Base-by-base conservation (phyloP, 1,140 invertebrate species). In the Apocrypta bakeri region DNA sequence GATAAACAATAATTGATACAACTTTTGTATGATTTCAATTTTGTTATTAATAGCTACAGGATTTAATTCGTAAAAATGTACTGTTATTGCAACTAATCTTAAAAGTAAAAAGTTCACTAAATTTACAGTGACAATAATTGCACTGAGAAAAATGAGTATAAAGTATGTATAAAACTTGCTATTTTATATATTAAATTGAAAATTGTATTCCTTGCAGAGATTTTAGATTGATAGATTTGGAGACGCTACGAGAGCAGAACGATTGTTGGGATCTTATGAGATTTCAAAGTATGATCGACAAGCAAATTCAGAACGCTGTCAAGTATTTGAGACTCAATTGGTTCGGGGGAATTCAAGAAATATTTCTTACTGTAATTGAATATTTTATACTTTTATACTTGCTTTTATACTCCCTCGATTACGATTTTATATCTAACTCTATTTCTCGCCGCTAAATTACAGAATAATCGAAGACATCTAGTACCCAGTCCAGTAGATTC, bases 391-490 rank as follows among this genome's bases (percentile, higher is more conserved):
- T 66, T 31, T 78, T 17, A 69, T 80, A 42, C 37, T 42, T 27
- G 24, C 4, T 68, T 31, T 42, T n/a, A 1, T 9, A 31, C 40
- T 24, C 40, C 63, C 27, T 81, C 25, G n/a, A n/a, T 63, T 42
- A 11, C 27, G 21, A 33, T 75, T 71, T 79, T 83, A n/a, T n/a
- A n/a, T n/a, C n/a, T n/a, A n/a, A n/a, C n/a, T n/a, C n/a, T n/a
- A n/a, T n/a, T n/a, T n/a, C n/a, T n/a, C n/a, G n/a, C n/a, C n/a
- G n/a, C n/a, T n/a, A n/a, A n/a, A n/a, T n/a, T n/a, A n/a, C 88
- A 95, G 93, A 97, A 96, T 37, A 95, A 94, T 85, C 96, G 95
- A 89, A 95, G 95, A 84, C 95, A 96, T 86, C 92, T 95, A 79
- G 93, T 98, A 72, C 97, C 97, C 1, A 95, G 95, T 87, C 94